Conservation (phyloP, 2,113 vertebrate species). For the Microtus pennsylvanicus region DNA sequence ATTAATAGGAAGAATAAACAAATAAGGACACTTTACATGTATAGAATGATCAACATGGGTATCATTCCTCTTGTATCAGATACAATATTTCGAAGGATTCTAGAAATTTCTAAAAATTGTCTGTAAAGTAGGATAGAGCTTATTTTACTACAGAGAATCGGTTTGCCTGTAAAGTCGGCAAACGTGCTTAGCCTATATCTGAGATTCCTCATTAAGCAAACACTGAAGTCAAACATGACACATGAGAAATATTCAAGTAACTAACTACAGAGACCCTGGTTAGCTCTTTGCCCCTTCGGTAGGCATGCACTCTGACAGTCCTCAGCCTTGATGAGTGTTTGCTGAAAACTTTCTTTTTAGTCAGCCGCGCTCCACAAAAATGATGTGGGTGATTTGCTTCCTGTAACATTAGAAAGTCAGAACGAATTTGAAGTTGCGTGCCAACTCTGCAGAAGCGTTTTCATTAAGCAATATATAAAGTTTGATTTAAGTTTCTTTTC, state of each 20-base stretch:
- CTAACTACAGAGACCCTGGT: neutral
- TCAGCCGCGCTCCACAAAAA: neutral
- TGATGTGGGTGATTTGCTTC: conserved; percentile 58
- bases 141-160: neutral
- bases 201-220: conserved; percentile 45
- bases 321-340: neutral
- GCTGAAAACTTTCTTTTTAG: conserved; percentile 16
- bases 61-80: neutral
- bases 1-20: conserved; percentile 26
- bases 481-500: conserved; percentile 60
- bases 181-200: neutral
- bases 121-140: conserved; percentile 27
- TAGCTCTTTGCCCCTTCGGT: neutral
- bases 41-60: neutral
- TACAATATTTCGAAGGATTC: neutral
- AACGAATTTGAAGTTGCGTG: conserved; percentile 43
- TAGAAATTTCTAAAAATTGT: conserved; percentile 48
- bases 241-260: conserved; percentile 44
- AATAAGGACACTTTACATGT: neutral
- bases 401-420: conserved; percentile 1
- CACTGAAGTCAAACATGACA: neutral
- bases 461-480: conserved; percentile 62
- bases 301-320: neutral
- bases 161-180: neutral
- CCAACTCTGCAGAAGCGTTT: conserved; percentile 13